Evolutionary conservation across 2,888 invertebrate genomes (phyloP).

Genomic region (Chirona hameri): DNA sequence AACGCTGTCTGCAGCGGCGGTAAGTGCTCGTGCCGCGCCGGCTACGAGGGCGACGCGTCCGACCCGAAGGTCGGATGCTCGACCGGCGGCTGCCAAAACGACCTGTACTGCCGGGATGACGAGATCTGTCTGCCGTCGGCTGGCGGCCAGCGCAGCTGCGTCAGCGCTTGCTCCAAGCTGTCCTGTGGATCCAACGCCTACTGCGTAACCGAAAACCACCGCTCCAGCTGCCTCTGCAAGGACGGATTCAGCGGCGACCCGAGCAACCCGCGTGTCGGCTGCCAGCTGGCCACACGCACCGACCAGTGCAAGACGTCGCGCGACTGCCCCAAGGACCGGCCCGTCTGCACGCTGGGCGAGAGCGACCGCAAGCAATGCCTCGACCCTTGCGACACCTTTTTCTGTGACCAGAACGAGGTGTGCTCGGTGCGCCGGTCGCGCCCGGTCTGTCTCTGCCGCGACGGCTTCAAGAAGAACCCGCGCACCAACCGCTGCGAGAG

Average conservation of each 20-base stretch:
- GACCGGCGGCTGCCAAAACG: slow-evolving; percentile 70
- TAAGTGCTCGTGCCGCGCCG: slow-evolving; percentile 72
- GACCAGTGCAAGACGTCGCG: slow-evolving; percentile 63
- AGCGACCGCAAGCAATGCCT: slow-evolving; percentile 66
- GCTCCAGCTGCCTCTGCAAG: slow-evolving; percentile 79
- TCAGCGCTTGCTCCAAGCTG: slow-evolving; percentile 79
- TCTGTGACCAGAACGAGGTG: slow-evolving; percentile 76
- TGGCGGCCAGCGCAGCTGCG: slow-evolving; percentile 63
- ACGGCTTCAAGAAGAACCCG: slow-evolving; percentile 78
- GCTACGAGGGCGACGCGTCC: slow-evolving; percentile 69
- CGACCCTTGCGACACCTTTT: slow-evolving; percentile 72
- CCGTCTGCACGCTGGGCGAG: slow-evolving; percentile 63
- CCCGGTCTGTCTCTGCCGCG: slow-evolving; percentile 74
- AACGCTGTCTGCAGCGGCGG: slow-evolving; percentile 76
- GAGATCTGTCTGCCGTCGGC: slow-evolving; percentile 80
- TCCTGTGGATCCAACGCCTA: slow-evolving; percentile 88
- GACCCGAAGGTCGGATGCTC: slow-evolving; percentile 67
- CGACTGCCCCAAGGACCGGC: slow-evolving; percentile 65
- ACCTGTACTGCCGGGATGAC: slow-evolving; percentile 73
- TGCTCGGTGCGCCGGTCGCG: slow-evolving; percentile 67
- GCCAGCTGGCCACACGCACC: slow-evolving; percentile 59
- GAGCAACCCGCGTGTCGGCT: slow-evolving; percentile 70
- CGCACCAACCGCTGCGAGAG: slow-evolving; percentile 76
- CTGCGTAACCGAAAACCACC: slow-evolving; percentile 77
- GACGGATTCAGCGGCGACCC: slow-evolving; percentile 80